Base-by-base conservation (phyloP, 2,797 vertebrate species). In the Uromys caudimaculatus region DNA sequence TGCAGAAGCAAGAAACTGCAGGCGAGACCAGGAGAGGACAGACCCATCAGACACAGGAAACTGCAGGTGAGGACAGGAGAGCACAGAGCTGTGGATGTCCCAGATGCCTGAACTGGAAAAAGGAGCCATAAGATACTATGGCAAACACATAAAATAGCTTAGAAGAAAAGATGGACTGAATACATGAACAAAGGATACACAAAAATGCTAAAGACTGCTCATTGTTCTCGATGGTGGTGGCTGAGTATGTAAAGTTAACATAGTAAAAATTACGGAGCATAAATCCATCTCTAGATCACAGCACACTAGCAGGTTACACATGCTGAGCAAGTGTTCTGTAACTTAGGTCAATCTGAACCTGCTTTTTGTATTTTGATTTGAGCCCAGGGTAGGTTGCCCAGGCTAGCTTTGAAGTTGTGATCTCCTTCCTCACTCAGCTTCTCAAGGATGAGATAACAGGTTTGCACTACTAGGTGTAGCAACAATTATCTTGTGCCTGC, bases 1-100 rank as follows among this genome's bases (percentile, higher is more conserved):
- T 32, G 52, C 52, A 58, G 52, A 75, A 23, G 86, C 35, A 9
- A 50, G 21, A 27, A 71, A 23, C 47, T 9, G 3, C 2, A n/a
- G 0, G 12, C 0, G n/a, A 52, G 29, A 4, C 6, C 2, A 14
- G 4, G 44, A 52, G 32, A 23, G 44, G 47, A 35, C 5, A 54
- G 29, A 24, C 6, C 11, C 27, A 81, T 58, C 3, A n/a, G 44
- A 69, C 13, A 35, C 50, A 24, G 84, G 35, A 29, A 38, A 2
- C 19, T 16, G 29, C 7, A 52, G 1, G 21, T 2, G 52, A 71
- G 3, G 6, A 0, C 73, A 44, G 78, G 78, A 27, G 23, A 27
- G 13, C n/a, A 38, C 23, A 38, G 35, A 58, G 24, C 27, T 88
- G 6, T 88, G 52, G 24, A 75, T 23, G 9, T 41, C n/a, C 50